phyloP scores from a whole-genome alignment of 2,888 invertebrate genomes.

The Penaeus monodon region DNA sequence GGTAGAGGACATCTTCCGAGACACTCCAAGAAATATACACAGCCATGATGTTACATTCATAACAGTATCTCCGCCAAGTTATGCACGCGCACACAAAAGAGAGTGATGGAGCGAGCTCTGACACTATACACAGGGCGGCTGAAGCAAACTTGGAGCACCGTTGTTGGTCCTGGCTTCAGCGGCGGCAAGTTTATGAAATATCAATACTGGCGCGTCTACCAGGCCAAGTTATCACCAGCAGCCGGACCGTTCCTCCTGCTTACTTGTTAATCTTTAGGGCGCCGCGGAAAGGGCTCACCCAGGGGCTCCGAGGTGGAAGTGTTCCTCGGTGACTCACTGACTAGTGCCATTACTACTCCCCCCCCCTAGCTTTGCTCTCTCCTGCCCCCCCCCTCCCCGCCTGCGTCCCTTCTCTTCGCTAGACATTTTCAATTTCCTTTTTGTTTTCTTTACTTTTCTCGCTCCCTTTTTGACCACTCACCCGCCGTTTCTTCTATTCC shows the following conservation, averaged over 20 bases:
- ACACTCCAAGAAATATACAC: too few relatives aligned
- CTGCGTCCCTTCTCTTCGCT: not conserved
- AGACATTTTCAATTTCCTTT: not conserved
- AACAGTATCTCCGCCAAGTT: too few relatives aligned
- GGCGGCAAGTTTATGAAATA: conserved; percentile 60
- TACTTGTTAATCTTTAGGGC: conserved; percentile 55
- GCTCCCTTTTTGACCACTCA: too few relatives aligned
- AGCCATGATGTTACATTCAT: too few relatives aligned
- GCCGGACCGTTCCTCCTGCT: conserved; percentile 47
- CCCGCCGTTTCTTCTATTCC: too few relatives aligned
- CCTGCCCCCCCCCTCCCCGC: not conserved
- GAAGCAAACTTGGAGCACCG: conserved; percentile 34
- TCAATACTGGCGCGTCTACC: conserved; percentile 56
- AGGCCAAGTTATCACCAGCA: conserved; percentile 51
- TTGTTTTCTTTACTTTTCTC: not conserved
- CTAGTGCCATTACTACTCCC: too few relatives aligned
- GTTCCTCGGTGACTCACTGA: too few relatives aligned
- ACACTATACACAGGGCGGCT: conserved; percentile 18
- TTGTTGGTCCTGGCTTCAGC: conserved; percentile 52
- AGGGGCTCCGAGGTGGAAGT: too few relatives aligned
- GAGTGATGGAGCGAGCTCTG: not conserved
- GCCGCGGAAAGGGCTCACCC: conserved; percentile 20
- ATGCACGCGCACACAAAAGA: not conserved
- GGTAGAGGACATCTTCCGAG: too few relatives aligned
- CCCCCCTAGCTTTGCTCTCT: conserved; percentile 16